Conservation (phyloP, 2,797 vertebrate species). For the Diplodus sargus region DNA sequence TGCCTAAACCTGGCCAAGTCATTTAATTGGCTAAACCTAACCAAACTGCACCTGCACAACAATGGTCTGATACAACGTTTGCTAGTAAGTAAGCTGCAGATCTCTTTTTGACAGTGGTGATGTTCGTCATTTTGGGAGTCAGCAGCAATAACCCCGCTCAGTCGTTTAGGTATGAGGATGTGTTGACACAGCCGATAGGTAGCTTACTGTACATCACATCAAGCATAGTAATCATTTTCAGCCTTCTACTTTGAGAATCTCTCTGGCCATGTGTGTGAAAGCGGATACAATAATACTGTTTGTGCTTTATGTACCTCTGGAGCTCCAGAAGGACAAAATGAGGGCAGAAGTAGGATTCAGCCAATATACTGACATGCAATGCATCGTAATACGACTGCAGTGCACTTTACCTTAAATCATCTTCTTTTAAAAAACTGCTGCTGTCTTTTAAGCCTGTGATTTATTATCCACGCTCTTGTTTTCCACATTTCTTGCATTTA, state of each 20-base stretch:
- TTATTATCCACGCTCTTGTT: slow-evolving; percentile 40
- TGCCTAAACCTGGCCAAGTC: too few species aligned
- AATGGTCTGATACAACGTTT: too few species aligned
- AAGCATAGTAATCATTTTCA: too few species aligned
- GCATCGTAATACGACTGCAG: not conserved
- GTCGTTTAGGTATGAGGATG: too few species aligned
- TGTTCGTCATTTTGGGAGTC: too few species aligned
- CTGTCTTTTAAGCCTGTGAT: slow-evolving; percentile 41
- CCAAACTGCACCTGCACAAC: too few species aligned
- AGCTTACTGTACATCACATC: too few species aligned
- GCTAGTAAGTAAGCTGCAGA: too few species aligned
- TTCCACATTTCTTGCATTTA: slow-evolving; percentile 44
- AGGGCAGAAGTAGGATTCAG: not conserved
- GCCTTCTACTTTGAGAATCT: not conserved
- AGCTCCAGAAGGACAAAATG: not conserved
- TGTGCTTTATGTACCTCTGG: not conserved
- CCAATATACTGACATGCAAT: not conserved
- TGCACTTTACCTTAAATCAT: slow-evolving; percentile 2
- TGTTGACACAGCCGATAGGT: too few species aligned
- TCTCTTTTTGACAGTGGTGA: too few species aligned
- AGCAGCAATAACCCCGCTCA: too few species aligned
- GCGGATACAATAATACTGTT: not conserved
- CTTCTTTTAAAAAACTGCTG: slow-evolving; percentile 12
- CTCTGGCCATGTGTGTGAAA: not conserved
- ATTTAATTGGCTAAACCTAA: too few species aligned